Conservation (phyloP, 2,113 vertebrate genomes). For the Leucosticte australis region DNA sequence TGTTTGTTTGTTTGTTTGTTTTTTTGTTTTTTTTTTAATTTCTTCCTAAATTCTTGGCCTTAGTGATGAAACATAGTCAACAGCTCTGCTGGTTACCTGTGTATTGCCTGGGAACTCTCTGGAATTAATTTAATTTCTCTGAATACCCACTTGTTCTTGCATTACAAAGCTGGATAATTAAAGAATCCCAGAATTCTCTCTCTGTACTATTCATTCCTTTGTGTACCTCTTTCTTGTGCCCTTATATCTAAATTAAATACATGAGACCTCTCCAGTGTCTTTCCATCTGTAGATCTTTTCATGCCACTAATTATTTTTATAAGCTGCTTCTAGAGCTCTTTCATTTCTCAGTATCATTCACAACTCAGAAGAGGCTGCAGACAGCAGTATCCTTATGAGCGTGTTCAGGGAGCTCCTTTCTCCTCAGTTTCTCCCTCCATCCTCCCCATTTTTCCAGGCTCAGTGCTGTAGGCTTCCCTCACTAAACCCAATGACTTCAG, state of each 20-base stretch:
- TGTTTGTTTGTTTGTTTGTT: no score
- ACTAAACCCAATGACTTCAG: neutral
- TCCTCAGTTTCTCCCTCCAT: neutral
- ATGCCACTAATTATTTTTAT: conserved; percentile 24
- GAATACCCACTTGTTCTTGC: conserved; percentile 46
- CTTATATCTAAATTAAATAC: conserved; percentile 32
- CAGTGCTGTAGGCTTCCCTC: neutral
- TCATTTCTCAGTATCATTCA: neutral
- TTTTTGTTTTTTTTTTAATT: neutral
- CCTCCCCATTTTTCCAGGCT: neutral
- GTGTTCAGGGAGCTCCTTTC: conserved; percentile 1
- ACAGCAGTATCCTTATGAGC: neutral
- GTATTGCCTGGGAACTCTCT: neutral
- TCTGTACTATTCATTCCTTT: conserved; percentile 26
- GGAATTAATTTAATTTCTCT: conserved; percentile 27
- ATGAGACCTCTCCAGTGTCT: conserved; percentile 19
- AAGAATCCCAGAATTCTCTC: neutral
- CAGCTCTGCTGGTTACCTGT: neutral
- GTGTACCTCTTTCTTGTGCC: conserved; percentile 8
- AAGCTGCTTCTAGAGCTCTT: conserved; percentile 7
- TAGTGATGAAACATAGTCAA: neutral
- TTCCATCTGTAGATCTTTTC: conserved; percentile 42
- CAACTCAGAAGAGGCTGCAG: neutral
- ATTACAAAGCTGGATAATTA: conserved; percentile 32
- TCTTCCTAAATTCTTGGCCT: neutral